Conservation (phyloP, 2,888 invertebrate species). For the Andrena haemorrhoa region DNA sequence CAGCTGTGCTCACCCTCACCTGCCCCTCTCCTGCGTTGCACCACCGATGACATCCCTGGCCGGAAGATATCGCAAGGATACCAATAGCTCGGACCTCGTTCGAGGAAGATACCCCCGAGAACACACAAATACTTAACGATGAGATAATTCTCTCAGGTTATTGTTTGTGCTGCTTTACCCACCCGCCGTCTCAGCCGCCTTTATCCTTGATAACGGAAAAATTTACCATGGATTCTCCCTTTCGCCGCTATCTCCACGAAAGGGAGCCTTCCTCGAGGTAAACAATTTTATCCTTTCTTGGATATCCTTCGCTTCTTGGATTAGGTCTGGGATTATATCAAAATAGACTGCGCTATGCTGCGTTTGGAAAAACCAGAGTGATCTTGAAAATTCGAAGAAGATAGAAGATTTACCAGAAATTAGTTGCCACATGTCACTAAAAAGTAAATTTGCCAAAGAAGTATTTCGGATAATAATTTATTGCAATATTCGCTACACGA, state of each 20-base stretch:
- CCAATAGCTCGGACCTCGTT: conserved; percentile 52
- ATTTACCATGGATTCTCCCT: conserved; percentile 17
- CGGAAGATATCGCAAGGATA: conserved; percentile 57
- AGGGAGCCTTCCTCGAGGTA: background rate
- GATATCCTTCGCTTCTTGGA: too few relatives aligned
- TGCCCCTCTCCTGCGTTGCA: conserved; percentile 61
- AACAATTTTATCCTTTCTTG: conserved; percentile 25
- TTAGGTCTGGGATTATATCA: background rate
- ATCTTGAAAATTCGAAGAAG: too few relatives aligned
- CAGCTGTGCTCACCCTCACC: conserved; percentile 78
- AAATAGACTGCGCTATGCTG: too few relatives aligned
- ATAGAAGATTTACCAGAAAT: too few relatives aligned
- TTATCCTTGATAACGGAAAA: conserved; percentile 50
- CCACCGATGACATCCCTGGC: conserved; percentile 58
- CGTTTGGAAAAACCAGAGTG: too few relatives aligned
- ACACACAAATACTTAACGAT: conserved; percentile 58
- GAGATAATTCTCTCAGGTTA: conserved; percentile 56
- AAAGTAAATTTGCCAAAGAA: too few relatives aligned
- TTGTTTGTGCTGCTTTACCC: conserved; percentile 65
- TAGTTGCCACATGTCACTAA: too few relatives aligned
- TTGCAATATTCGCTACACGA: too few relatives aligned
- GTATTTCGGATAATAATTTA: too few relatives aligned
- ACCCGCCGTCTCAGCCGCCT: conserved; percentile 1
- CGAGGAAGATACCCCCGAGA: conserved; percentile 46
- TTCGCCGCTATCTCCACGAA: conserved; percentile 37